Evolutionary conservation across 1,140 invertebrate genomes (phyloP).

Genomic region (Halyomorpha halys): DNA sequence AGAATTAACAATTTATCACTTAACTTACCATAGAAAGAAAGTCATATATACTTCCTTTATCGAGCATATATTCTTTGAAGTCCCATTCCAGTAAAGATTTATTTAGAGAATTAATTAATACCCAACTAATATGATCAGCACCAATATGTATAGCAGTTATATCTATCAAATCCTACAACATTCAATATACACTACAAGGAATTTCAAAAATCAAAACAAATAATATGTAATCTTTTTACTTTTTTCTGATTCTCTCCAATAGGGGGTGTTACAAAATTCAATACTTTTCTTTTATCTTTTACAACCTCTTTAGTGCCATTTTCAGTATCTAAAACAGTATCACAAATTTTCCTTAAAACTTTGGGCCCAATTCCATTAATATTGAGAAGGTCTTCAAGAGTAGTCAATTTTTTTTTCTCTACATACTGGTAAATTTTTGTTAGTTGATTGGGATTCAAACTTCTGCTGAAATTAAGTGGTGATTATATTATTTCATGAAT

Average conservation of each 20-base stretch:
- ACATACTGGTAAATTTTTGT: conserved; percentile 2
- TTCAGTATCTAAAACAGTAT: conserved; percentile 11
- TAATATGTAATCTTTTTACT: no score
- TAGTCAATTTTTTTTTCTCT: background rate
- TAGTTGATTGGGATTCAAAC: background rate
- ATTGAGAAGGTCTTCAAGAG: conserved; percentile 20
- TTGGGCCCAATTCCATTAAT: conserved; percentile 19
- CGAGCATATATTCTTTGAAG: background rate
- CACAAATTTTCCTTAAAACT: conserved; percentile 19
- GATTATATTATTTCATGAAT: background rate
- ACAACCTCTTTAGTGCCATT: background rate
- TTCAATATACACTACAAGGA: no score
- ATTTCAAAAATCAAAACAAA: no score
- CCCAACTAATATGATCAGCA: conserved; percentile 15
- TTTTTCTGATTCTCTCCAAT: no score
- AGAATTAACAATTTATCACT: background rate
- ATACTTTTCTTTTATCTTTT: no score
- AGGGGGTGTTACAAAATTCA: no score
- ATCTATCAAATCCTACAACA: conserved; percentile 2
- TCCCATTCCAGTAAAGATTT: conserved; percentile 15
- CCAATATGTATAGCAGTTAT: conserved; percentile 10
- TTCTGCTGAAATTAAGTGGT: background rate
- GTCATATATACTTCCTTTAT: no score
- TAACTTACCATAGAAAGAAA: no score
- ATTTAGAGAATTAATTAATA: conserved; percentile 8